These are phyloP conservation scores for Furnarius figulus DNA, from an alignment of 2,113 vertebrate species.

Conservation along the genomic window DNA sequence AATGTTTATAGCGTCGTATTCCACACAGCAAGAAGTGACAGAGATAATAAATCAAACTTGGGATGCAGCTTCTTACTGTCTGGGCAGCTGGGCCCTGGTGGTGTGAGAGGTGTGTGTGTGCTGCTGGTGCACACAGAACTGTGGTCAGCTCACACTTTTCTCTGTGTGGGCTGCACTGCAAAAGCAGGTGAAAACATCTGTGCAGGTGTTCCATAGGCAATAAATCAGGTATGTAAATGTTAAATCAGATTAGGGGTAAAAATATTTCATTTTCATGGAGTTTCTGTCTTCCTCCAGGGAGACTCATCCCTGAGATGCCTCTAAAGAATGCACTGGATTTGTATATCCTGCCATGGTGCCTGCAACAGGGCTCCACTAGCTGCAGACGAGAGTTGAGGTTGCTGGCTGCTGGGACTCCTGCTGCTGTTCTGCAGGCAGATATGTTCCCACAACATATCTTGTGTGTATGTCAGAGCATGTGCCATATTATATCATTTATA, in stretches of 20 bases:
- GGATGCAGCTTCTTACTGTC: not conserved
- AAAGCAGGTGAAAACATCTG: not conserved
- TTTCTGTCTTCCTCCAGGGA: not conserved
- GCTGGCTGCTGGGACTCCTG: not conserved
- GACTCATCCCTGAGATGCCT: not conserved
- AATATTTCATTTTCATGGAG: not conserved
- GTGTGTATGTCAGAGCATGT: not conserved
- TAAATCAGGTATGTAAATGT: not conserved
- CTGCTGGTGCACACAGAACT: not conserved
- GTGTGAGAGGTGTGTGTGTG: not conserved
- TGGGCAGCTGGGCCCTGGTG: too few relatives aligned
- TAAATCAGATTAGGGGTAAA: not conserved
- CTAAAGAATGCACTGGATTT: not conserved
- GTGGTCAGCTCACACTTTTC: not conserved
- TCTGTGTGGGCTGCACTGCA: not conserved
- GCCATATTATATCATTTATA: not conserved
- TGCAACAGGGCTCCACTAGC: not conserved
- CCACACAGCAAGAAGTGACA: not conserved
- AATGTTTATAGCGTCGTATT: not conserved
- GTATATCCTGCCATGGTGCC: not conserved
- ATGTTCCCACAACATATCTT: not conserved
- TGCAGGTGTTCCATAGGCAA: not conserved
- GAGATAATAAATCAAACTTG: not conserved
- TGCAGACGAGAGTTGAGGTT: not conserved
- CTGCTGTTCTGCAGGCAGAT: not conserved